phyloP scores from a whole-genome alignment of 1,140 invertebrate species.

The Andricus grossulariae region DNA sequence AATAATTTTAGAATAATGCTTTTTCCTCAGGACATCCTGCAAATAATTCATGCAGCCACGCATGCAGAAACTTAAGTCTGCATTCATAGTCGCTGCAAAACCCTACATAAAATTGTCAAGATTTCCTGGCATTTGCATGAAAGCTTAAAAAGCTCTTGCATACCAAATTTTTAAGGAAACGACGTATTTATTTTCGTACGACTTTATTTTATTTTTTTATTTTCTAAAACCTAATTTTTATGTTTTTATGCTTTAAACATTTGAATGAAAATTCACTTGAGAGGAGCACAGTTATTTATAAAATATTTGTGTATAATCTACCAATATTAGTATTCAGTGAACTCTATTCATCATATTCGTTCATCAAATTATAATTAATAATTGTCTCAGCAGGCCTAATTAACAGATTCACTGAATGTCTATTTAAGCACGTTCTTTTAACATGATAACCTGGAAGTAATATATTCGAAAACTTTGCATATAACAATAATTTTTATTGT shows the following conservation, averaged over 20 bases:
- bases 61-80: not conserved
- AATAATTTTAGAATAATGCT: not conserved
- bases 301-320: too few relatives aligned
- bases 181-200: not conserved
- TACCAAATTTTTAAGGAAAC: slow-evolving; percentile 8
- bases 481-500: too few relatives aligned
- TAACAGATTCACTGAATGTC: too few relatives aligned
- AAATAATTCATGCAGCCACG: not conserved
- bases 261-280: not conserved
- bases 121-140: not conserved
- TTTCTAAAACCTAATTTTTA: not conserved
- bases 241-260: not conserved
- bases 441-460: too few relatives aligned
- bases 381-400: too few relatives aligned
- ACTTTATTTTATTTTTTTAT: not conserved
- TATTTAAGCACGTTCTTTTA: too few relatives aligned
- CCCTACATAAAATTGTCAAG: not conserved
- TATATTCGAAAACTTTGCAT: too few relatives aligned
- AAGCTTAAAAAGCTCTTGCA: not conserved
- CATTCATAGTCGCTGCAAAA: not conserved
- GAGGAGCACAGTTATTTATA: too few relatives aligned
- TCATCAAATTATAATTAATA: too few relatives aligned
- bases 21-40: not conserved
- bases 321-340: too few relatives aligned
- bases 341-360: too few relatives aligned